Conservation (phyloP, 2,888 invertebrate genomes). For the Creontiades dilutus region DNA sequence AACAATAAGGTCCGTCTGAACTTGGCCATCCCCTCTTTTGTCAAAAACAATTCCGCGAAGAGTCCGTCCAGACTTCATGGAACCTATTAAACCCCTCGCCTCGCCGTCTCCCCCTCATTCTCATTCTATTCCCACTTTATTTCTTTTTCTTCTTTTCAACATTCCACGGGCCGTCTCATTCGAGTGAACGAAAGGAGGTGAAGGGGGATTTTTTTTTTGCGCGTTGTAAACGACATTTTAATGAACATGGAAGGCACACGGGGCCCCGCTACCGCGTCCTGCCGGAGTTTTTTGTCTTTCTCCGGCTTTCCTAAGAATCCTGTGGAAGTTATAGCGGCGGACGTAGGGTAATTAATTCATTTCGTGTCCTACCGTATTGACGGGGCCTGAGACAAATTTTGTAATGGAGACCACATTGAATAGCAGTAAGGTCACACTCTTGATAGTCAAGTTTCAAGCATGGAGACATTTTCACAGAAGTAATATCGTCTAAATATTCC, state of each 20-base stretch:
- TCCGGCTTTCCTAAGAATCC: too few species aligned
- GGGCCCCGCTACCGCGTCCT: not conserved
- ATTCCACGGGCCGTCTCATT: not conserved
- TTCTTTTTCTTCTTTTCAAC: not conserved
- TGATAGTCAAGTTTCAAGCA: too few species aligned
- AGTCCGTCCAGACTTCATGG: slow-evolving; percentile 12
- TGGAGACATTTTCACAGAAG: too few species aligned
- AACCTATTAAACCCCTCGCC: not conserved
- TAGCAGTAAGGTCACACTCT: too few species aligned
- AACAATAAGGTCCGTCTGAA: not conserved
- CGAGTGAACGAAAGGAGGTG: too few species aligned
- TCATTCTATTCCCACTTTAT: not conserved
- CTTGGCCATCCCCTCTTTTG: slow-evolving; percentile 6
- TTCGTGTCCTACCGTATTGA: too few species aligned
- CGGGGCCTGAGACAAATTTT: too few species aligned
- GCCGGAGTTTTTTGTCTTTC: too few species aligned
- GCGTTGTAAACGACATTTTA: slow-evolving; percentile 21
- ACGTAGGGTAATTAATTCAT: too few species aligned
- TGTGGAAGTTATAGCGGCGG: too few species aligned
- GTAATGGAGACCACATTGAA: too few species aligned
- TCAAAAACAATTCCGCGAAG: slow-evolving; percentile 28
- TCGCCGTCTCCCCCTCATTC: not conserved
- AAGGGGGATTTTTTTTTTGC: not conserved
- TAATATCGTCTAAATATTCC: too few species aligned
- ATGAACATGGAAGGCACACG: not conserved